Conservation (phyloP, 2,113 vertebrate species). For the Ariopsis seemanni region DNA sequence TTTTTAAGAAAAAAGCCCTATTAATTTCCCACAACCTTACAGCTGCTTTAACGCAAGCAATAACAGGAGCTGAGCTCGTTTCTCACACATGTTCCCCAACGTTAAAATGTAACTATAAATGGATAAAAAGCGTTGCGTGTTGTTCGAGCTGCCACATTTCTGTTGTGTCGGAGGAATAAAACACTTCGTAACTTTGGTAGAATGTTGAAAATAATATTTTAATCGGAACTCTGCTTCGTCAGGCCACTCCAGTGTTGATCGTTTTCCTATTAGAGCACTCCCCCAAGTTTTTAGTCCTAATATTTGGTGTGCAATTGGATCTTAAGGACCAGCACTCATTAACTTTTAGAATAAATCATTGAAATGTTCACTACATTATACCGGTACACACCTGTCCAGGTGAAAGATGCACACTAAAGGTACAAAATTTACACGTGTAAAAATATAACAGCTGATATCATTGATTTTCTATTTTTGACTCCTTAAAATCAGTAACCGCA, state of each 20-base stretch:
- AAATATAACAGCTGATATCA: neutral
- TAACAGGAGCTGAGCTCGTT: neutral
- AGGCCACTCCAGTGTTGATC: neutral
- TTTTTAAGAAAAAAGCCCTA: too few relatives aligned
- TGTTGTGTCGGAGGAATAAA: neutral
- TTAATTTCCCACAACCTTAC: neutral
- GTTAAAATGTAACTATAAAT: neutral
- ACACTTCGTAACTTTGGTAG: neutral
- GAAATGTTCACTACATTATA: neutral
- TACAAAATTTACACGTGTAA: neutral
- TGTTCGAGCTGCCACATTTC: neutral
- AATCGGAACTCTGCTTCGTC: neutral
- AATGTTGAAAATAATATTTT: neutral
- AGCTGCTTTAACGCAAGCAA: neutral
- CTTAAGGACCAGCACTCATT: neutral
- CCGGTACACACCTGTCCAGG: neutral
- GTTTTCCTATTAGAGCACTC: neutral
- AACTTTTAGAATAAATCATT: neutral
- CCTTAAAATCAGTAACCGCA: neutral
- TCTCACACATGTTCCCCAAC: neutral
- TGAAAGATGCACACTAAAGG: neutral
- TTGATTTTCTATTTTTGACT: neutral
- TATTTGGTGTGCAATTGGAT: neutral
- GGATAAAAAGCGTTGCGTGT: neutral
- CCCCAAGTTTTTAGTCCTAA: neutral